Conservation (phyloP, 2,113 vertebrate species). For the Canis aureus region DNA sequence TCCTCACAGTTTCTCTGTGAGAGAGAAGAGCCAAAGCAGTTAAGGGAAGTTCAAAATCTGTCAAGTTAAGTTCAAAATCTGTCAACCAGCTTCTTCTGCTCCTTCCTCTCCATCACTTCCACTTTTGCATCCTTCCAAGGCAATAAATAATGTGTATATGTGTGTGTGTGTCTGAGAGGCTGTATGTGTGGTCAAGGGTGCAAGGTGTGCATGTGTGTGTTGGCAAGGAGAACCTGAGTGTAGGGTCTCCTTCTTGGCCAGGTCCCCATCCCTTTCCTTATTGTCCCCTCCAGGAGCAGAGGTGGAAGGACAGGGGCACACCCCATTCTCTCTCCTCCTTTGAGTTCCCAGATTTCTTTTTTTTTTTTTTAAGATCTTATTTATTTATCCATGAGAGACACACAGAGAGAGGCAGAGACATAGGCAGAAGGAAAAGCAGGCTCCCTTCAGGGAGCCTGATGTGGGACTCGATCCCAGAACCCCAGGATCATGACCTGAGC, state of each 20-base stretch:
- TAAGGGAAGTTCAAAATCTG: not conserved
- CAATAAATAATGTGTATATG: too few species aligned
- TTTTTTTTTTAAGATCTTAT: too few species aligned
- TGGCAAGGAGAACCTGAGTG: not conserved
- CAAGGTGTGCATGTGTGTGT: not conserved
- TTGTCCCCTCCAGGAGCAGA: not conserved
- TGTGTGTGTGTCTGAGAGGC: not conserved
- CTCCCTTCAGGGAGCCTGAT: too few species aligned
- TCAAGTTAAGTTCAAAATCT: not conserved
- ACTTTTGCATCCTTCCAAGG: not conserved
- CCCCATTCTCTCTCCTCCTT: not conserved
- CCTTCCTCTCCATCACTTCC: not conserved
- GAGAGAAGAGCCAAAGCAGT: not conserved
- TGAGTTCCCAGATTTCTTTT: not conserved
- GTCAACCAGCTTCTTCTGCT: fast-evolving
- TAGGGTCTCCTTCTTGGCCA: not conserved
- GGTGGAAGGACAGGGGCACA: too few species aligned
- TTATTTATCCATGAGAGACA: too few species aligned
- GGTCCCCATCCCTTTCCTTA: not conserved
- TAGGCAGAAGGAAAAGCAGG: too few species aligned
- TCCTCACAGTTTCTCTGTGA: fast-evolving
- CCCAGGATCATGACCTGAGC: too few species aligned
- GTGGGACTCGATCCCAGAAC: too few species aligned
- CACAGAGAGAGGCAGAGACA: too few species aligned
- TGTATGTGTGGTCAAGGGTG: not conserved